Evolutionary conservation across 2,113 vertebrate genomes (phyloP).

Genomic region (Vidua macroura): DNA sequence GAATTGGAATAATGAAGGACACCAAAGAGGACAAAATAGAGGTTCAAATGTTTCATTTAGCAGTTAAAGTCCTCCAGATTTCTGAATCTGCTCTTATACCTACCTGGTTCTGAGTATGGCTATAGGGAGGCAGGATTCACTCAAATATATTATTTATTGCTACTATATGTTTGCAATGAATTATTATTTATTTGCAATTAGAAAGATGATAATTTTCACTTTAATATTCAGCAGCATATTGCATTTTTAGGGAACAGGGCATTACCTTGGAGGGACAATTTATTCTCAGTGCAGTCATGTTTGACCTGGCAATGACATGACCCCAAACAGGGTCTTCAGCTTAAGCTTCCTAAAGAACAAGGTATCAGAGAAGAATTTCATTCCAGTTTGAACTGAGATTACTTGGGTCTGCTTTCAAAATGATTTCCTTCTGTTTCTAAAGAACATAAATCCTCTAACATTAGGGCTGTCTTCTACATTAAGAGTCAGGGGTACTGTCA

Average conservation of each 20-base stretch:
- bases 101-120: background rate
- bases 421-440: background rate
- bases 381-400: background rate
- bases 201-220: background rate
- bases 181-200: background rate
- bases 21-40: background rate
- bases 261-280: background rate
- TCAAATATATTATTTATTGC: background rate
- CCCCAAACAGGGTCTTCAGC: background rate
- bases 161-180: background rate
- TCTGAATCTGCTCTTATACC: background rate
- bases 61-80: background rate
- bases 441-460: background rate
- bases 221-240: background rate
- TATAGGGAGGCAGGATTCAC: background rate
- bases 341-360: background rate
- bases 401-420: background rate
- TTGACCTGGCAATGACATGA: background rate
- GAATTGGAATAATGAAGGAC: background rate
- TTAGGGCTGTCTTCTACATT: background rate
- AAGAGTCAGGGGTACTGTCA: background rate
- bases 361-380: background rate
- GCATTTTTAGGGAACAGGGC: background rate
- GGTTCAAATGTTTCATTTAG: background rate
- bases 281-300: background rate